Evolutionary conservation across 2,888 invertebrate species (phyloP).

Genomic region (Brenthis daphne): DNA sequence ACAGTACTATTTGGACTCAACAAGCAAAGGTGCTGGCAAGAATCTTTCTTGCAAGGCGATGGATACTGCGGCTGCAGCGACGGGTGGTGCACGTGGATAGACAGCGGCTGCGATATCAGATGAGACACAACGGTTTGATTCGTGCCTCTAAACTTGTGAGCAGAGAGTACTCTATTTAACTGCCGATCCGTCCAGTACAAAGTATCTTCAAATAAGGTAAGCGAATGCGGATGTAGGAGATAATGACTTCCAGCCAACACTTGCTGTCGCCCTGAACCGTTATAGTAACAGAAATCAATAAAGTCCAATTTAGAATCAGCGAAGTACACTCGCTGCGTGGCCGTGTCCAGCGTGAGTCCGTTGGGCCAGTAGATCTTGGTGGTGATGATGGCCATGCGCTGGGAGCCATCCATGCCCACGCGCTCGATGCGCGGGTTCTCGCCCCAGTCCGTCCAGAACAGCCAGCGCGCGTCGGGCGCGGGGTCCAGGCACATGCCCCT

Average conservation of each 20-base stretch:
- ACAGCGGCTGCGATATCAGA: constrained; percentile 96
- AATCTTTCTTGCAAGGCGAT: constrained; percentile 86
- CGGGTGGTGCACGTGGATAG: constrained; percentile 97
- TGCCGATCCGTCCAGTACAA: constrained; percentile 98
- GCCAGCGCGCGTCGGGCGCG: constrained; percentile 90
- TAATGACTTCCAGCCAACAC: constrained; percentile 95
- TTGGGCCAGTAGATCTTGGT: constrained; percentile 99
- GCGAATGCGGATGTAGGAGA: constrained; percentile 95
- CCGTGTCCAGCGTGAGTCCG: constrained; percentile 96
- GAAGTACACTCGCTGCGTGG: constrained; percentile 96
- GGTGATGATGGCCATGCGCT: constrained; percentile 91
- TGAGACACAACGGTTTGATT: constrained; percentile 97
- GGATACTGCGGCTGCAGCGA: constrained; percentile 92
- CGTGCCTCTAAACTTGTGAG: constrained; percentile 94
- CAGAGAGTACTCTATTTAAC: constrained; percentile 93
- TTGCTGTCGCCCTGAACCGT: constrained; percentile 94
- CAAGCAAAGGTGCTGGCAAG: constrained; percentile 95
- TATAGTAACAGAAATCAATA: constrained; percentile 98
- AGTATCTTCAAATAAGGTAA: constrained; percentile 97
- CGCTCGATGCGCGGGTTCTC: constrained; percentile 97
- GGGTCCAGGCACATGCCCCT: constrained; percentile 98
- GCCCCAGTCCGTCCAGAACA: constrained; percentile 99
- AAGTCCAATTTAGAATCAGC: constrained; percentile 98
- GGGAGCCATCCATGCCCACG: constrained; percentile 97
- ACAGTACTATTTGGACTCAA: constrained; percentile 87